Evolutionary conservation across 2,113 vertebrate genomes (phyloP).

Genomic region (Heterotilapia buettikoferi): DNA sequence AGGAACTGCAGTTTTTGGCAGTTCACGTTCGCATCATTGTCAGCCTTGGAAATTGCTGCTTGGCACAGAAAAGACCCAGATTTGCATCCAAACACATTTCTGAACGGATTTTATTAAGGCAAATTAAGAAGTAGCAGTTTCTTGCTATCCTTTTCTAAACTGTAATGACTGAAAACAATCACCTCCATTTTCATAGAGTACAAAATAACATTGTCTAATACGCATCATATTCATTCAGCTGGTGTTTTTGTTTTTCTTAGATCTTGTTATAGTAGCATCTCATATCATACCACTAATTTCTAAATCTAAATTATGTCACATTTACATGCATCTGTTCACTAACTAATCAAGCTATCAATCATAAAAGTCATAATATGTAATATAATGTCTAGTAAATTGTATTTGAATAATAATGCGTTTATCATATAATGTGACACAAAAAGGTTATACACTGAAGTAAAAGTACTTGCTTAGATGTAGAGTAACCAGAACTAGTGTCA

Average conservation of each 20-base stretch:
- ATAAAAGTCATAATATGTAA: background rate
- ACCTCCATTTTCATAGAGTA: background rate
- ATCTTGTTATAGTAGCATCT: background rate
- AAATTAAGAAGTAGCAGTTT: background rate
- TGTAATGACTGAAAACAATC: background rate
- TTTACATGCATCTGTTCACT: background rate
- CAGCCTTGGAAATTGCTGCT: background rate
- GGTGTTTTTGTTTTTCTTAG: fast-evolving
- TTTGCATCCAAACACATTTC: background rate
- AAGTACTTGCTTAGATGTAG: background rate
- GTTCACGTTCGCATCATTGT: background rate
- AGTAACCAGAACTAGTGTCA: background rate
- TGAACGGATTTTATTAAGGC: fast-evolving
- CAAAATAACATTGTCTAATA: background rate
- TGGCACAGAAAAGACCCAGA: background rate
- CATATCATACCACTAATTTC: background rate
- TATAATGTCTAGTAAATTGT: background rate
- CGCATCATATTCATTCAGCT: background rate
- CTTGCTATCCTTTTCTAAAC: background rate
- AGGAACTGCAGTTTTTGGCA: background rate
- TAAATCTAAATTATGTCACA: background rate
- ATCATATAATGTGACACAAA: background rate
- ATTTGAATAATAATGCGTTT: background rate
- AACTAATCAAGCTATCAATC: background rate
- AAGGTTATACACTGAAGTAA: background rate